Percentiles rank a stretch among this genome's conserved stretches.
Conservation (phyloP, 2,888 invertebrate genomes). For the Eumacrocentrus americanus region DNA sequence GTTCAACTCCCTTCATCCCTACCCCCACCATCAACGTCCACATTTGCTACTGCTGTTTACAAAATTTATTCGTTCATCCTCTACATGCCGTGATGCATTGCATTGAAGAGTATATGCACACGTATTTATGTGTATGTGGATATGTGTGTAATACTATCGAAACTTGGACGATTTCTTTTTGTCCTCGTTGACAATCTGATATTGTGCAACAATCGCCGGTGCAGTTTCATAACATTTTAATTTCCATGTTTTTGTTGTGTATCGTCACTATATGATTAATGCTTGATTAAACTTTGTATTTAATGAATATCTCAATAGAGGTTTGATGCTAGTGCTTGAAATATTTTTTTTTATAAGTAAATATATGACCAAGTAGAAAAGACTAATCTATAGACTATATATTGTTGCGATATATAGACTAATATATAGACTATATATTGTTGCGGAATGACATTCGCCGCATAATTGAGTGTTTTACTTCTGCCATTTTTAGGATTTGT, state of each 20-base stretch:
- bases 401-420: no score
- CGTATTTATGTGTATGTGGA: slow-evolving; percentile 34
- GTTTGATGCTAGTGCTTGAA: background rate
- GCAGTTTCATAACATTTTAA: slow-evolving; percentile 10
- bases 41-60: slow-evolving; percentile 34
- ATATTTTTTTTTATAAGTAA: background rate
- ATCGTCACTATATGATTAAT: background rate
- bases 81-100: slow-evolving; percentile 31
- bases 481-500: no score
- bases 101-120: slow-evolving; percentile 6
- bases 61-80: slow-evolving; percentile 39
- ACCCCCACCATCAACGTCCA: background rate
- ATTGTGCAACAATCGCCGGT: slow-evolving; percentile 34
- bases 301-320: background rate
- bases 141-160: slow-evolving; percentile 2
- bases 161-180: slow-evolving; percentile 38
- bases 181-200: slow-evolving; percentile 36
- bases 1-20: background rate
- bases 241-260: background rate
- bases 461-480: no score
- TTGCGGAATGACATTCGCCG: no score
- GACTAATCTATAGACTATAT: no score
- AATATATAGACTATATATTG: no score
- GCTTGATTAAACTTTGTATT: background rate
- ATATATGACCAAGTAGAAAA: no score